phyloP scores from a whole-genome alignment of 2,888 invertebrate species.

The Hedychridium roseum region DNA sequence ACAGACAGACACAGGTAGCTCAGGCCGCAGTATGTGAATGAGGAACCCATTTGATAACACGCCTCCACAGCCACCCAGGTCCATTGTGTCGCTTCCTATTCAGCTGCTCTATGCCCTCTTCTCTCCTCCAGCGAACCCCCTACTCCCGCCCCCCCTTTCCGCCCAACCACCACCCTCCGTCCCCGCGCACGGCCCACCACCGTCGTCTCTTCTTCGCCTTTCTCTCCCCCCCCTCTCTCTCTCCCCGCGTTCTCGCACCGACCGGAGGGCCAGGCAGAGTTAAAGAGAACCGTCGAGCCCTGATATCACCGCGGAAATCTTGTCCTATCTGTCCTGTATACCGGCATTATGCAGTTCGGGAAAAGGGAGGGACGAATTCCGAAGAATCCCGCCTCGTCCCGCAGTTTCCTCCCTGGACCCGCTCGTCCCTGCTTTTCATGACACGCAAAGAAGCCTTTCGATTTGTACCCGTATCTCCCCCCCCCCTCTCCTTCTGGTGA shows the following conservation, averaged over 20 bases:
- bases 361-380: conserved; percentile 16
- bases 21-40: conserved; percentile 63
- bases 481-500: too few species aligned
- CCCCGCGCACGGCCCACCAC: conserved; percentile 22
- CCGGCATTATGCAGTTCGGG: conserved; percentile 21
- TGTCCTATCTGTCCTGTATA: conserved; percentile 36
- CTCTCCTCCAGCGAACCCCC: conserved; percentile 30
- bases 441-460: too few species aligned
- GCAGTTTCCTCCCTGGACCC: too few species aligned
- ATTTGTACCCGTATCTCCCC: too few species aligned
- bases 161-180: conserved; percentile 22
- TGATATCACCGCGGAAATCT: conserved; percentile 53
- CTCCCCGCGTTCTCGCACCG: conserved; percentile 15
- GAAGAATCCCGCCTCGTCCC: too few species aligned
- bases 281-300: conserved; percentile 18
- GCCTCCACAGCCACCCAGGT: conserved; percentile 62
- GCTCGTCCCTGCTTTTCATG: too few species aligned
- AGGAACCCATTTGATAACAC: conserved; percentile 65
- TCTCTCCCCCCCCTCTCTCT: conserved; percentile 15
- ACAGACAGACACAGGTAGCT: conserved; percentile 62
- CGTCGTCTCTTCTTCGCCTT: conserved; percentile 24
- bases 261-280: too few species aligned
- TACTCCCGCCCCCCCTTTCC: conserved; percentile 22
- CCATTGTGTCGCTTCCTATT: conserved; percentile 64
- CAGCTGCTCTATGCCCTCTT: conserved; percentile 60